Conservation (phyloP, 1,140 invertebrate genomes). For the Nylanderia fulva region DNA sequence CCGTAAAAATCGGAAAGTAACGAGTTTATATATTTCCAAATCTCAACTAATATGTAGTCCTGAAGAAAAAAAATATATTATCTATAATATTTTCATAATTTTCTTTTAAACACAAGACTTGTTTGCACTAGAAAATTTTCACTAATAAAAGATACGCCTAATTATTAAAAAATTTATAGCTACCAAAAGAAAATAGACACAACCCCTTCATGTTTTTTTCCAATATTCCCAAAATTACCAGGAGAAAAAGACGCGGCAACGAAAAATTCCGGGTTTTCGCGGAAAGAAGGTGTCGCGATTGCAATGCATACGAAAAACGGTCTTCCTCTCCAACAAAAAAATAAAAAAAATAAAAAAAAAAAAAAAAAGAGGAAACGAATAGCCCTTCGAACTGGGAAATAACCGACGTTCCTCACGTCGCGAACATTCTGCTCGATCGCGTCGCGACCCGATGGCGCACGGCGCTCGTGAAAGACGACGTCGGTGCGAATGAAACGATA, state of each 20-base stretch:
- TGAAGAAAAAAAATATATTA: no score
- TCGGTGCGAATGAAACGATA: slow-evolving; percentile 54
- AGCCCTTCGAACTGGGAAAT: background rate
- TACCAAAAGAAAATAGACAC: no score
- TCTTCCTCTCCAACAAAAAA: background rate
- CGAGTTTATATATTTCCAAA: background rate
- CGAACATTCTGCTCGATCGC: slow-evolving; percentile 34
- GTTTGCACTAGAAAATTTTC: background rate
- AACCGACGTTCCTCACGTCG: slow-evolving; percentile 43
- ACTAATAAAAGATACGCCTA: background rate
- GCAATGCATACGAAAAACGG: slow-evolving; percentile 28
- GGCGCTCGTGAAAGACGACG: slow-evolving; percentile 38
- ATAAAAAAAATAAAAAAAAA: background rate
- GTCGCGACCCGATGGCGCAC: background rate
- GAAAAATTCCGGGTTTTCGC: background rate
- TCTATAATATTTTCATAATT: no score
- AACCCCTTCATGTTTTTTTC: background rate
- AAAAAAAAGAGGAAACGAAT: background rate
- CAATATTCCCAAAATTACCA: background rate
- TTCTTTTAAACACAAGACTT: background rate
- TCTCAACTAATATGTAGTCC: no score
- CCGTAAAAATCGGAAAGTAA: background rate
- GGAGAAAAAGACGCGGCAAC: background rate
- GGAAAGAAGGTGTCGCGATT: background rate
- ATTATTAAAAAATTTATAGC: slow-evolving; percentile 10